These are phyloP conservation scores for Octomys mimax DNA, from an alignment of 2,797 vertebrate genomes.

Conservation along the genomic window DNA sequence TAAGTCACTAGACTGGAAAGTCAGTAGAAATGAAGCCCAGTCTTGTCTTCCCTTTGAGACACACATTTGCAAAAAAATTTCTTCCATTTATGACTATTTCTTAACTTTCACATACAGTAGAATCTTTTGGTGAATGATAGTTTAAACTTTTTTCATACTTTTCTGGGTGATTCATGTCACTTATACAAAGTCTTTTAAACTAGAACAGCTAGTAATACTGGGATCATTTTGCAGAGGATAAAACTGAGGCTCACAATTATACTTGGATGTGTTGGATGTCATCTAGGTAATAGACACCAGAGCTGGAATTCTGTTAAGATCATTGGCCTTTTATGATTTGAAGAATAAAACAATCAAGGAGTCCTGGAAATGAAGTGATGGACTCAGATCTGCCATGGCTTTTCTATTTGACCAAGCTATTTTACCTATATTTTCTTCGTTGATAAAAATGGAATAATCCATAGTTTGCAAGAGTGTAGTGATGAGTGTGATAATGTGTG, in stretches of 20 bases:
- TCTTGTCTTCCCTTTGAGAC: constrained; percentile 71
- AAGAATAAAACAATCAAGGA: background rate
- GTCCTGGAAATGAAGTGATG: background rate
- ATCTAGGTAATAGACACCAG: background rate
- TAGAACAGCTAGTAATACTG: background rate
- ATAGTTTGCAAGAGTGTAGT: background rate
- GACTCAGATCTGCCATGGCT: background rate
- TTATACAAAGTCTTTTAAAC: background rate
- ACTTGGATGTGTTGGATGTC: background rate
- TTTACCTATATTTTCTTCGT: background rate
- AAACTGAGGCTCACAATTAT: background rate
- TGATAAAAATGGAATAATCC: background rate
- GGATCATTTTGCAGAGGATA: constrained; percentile 38
- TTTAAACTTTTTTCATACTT: constrained; percentile 24
- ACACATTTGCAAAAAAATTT: constrained; percentile 69
- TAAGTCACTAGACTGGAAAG: constrained; percentile 81
- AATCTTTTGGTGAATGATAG: background rate
- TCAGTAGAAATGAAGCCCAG: constrained; percentile 65
- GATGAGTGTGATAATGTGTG: background rate
- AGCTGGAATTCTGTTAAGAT: background rate
- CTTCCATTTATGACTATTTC: constrained; percentile 67
- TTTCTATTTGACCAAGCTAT: background rate
- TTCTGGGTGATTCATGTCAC: background rate
- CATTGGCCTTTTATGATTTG: background rate
- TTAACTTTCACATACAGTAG: constrained; percentile 43